Base-by-base conservation (phyloP, 37 sponge, comb jelly and placozoan genomes). In the Spongilla lacustris region DNA sequence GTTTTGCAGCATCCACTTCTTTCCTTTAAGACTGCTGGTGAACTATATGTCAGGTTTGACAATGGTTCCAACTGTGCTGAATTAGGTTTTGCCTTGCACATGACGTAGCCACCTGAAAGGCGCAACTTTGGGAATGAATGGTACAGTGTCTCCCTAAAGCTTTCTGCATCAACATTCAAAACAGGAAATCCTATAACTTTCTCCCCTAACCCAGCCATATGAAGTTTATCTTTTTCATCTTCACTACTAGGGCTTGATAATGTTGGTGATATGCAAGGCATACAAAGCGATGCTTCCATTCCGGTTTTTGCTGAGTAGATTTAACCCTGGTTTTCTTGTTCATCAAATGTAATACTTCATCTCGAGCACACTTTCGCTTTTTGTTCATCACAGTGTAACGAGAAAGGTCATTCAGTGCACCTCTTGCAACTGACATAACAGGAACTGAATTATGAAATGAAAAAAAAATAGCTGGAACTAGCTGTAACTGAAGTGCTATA, bases 161-260 rank as follows among this genome's bases (percentile, higher is more conserved):
- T 74, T 27, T 79, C 76, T 13, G 81, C 76, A 58, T 25, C 37
- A 5, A 68, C 27, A 70, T 82, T 36, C 19, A 88, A 33, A 67
- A 26, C 23, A 17, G 36, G 27, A 58, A 88, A 88, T 36, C 8
- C 80, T 32, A 90, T 85, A 31, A 76, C 81, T 68, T 90, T 84
- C 33, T 81, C 91, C 14, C 91, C 91, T 67, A 90, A 41, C 11
- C 86, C 91, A 31, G 91, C 86, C 67, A 74, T 23, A 66, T 81
- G 50, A 11, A 90, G 82, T 8, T 84, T 77, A 67, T 89, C 85
- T 36, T 84, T 82, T 69, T 84, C 86, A 12, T 23, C 38, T 23
- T 90, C 91, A 14, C 66, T 85, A n/a, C 81, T 81, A 17, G 86
- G 91, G 85, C 75, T 41, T 71, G 32, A 24, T 41, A 23, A 35